Evolutionary conservation across 1,140 invertebrate species (phyloP).

Genomic region (Ladona fulva): DNA sequence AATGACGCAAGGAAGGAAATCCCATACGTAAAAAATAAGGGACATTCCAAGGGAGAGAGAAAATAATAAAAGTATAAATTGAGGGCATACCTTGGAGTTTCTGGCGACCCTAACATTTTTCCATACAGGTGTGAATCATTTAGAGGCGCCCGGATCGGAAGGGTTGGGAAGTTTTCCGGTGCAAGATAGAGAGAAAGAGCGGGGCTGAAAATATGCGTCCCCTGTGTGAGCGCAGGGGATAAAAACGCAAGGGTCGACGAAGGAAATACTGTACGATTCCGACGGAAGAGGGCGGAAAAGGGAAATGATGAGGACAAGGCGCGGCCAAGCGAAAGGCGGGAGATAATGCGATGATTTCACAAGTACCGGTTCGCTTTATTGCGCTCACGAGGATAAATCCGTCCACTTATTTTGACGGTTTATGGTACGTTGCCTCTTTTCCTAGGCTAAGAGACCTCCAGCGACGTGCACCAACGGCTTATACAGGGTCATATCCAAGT

Average conservation of each 20-base stretch:
- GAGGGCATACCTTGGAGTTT: neutral
- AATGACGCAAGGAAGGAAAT: no score
- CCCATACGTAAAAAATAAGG: no score
- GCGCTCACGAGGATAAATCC: neutral
- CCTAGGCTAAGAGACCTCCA: neutral
- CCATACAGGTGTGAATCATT: constrained; percentile 1
- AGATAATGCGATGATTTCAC: constrained; percentile 5
- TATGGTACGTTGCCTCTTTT: neutral
- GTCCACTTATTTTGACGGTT: neutral
- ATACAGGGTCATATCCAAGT: no score
- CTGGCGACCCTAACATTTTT: neutral
- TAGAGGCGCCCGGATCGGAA: neutral
- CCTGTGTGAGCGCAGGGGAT: neutral
- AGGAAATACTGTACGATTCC: neutral
- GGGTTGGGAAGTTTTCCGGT: no score
- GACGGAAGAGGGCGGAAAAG: neutral
- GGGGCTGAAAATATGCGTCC: neutral
- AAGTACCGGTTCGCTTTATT: neutral
- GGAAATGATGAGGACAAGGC: neutral
- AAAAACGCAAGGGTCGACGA: neutral
- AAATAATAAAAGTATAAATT: neutral
- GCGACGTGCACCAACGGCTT: no score
- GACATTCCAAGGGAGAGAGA: neutral
- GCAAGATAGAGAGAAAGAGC: neutral
- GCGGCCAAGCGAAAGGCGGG: neutral